Base-by-base conservation (phyloP, 2,113 vertebrate species). In the Rutilus rutilus region DNA sequence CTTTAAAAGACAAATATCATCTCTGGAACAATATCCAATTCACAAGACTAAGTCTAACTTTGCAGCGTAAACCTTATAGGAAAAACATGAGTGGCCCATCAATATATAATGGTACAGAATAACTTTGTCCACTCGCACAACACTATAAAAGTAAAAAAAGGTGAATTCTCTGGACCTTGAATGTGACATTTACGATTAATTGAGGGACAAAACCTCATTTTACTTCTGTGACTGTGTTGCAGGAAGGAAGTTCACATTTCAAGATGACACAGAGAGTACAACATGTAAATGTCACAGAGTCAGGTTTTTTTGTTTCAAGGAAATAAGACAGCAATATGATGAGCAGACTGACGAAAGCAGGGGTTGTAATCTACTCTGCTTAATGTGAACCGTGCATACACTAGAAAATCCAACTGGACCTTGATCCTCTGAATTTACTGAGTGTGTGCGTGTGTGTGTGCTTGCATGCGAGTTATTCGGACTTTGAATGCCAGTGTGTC, bases 361-460 rank as follows among this genome's bases (percentile, higher is more conserved):
- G 57, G n/a, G n/a, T 50, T 75, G 67, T 80, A 87, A 88, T 86
- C 87, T 87, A 52, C 52, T 85, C 82, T 71, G 23, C 67, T 81
- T 81, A 79, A 86, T 57, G 80, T 83, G 87, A 88, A 85, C 52
- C 30, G 30, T 62, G 27, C 80, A 74, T 76, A 86, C 78, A 85
- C 52, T 85, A 84, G 79, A 81, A 87, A 73, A 87, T 86, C 76
- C 81, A 88, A 83, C 78, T 90, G 89, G 80, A 90, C 89, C 86
- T 90, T 90, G 89, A 90, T 86, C 89, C 65, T 82, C 83, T 86
- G 82, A 83, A 88, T 84, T 74, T 83, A 69, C 57, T 71, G 71
- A 33, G 80, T 86, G 86, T 78, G 86, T 67, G 65, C 47, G 84
- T 50, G 86, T n/a, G 42, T 71, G 86, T 76, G 62, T 69, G 84